Conservation (phyloP, 92 coral and sea anemone species). For the Phenganax stokvisi region DNA sequence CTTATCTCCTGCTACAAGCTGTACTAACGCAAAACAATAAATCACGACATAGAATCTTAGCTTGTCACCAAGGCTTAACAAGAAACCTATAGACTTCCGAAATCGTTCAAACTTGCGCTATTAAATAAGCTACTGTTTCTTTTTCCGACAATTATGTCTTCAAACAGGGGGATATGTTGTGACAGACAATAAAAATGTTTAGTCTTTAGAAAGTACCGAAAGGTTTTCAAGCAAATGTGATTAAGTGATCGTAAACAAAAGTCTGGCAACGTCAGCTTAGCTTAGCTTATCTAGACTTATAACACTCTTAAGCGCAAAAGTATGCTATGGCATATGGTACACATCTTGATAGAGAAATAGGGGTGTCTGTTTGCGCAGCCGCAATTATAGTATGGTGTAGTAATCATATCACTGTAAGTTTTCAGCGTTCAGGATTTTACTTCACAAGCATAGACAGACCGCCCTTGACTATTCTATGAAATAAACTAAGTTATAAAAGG, state of each 20-base stretch:
- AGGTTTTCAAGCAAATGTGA: neutral
- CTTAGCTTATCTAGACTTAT: slow-evolving; percentile 9
- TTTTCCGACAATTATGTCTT: slow-evolving; percentile 33
- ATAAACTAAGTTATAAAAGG: no score
- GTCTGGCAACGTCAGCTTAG: slow-evolving; percentile 7
- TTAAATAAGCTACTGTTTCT: neutral
- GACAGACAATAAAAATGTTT: neutral
- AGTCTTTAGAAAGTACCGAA: neutral
- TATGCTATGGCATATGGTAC: neutral
- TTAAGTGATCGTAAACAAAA: neutral
- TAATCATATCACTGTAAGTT: no score
- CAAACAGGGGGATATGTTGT: slow-evolving; percentile 2
- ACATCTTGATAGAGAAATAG: neutral
- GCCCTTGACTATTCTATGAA: no score
- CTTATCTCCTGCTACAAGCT: slow-evolving; percentile 36
- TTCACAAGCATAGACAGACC: no score
- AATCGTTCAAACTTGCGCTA: neutral
- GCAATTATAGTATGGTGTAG: no score
- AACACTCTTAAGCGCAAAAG: neutral
- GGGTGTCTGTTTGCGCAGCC: no score
- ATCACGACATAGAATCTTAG: slow-evolving; percentile 27
- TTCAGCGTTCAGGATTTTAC: no score
- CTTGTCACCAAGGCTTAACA: slow-evolving; percentile 44
- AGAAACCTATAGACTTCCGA: slow-evolving; percentile 19
- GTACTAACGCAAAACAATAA: slow-evolving; percentile 39